phyloP scores from a whole-genome alignment of 2,888 invertebrate species.

The Aproaerema taeniolella region DNA sequence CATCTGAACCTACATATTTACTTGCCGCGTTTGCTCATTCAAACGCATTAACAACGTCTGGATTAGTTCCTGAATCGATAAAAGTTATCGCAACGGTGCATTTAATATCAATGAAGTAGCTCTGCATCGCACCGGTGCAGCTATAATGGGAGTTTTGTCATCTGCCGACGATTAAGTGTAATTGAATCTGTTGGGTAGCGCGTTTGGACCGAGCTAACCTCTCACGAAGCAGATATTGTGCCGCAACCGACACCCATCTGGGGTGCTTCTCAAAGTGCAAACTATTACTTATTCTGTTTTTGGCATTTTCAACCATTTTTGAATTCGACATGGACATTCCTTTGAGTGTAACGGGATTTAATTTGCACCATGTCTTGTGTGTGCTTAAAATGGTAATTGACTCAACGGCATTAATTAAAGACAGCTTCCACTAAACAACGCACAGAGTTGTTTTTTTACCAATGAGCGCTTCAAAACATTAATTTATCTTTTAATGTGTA shows the following conservation, averaged over 20 bases:
- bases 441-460: too few relatives aligned
- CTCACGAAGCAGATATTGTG: constrained; percentile 49
- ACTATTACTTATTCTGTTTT: too few relatives aligned
- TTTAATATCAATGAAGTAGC: constrained; percentile 15
- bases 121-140: constrained; percentile 9
- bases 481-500: too few relatives aligned
- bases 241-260: constrained; percentile 33
- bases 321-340: too few relatives aligned
- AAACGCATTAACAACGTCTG: constrained; percentile 4
- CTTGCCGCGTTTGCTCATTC: not conserved
- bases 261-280: too few relatives aligned
- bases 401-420: too few relatives aligned
- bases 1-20: constrained; percentile 2
- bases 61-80: constrained; percentile 11
- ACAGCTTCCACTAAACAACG: too few relatives aligned
- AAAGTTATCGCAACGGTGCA: constrained; percentile 11
- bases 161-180: constrained; percentile 50
- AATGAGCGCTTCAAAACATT: too few relatives aligned
- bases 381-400: too few relatives aligned
- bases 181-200: constrained; percentile 51
- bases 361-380: too few relatives aligned
- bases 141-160: constrained; percentile 46
- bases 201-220: constrained; percentile 49
- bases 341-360: too few relatives aligned
- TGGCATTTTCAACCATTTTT: too few relatives aligned